Evolutionary conservation across 2,113 vertebrate species (phyloP).

Genomic region (Pomatorhinus ruficollis): DNA sequence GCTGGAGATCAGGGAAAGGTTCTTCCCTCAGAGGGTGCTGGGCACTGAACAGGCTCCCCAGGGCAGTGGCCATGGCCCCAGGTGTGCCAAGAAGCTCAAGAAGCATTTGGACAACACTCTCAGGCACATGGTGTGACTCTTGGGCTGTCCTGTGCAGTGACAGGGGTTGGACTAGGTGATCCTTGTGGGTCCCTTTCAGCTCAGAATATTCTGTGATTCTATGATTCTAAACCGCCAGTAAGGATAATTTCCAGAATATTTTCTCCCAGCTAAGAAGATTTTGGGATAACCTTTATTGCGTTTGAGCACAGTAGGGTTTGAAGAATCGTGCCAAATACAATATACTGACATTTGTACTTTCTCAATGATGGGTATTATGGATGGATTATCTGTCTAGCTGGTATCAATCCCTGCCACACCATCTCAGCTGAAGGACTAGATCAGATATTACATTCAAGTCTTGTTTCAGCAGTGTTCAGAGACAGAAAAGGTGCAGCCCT

Average conservation of each 20-base stretch:
- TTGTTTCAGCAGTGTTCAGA: background rate
- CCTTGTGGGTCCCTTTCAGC: background rate
- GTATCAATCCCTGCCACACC: background rate
- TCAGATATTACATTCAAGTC: background rate
- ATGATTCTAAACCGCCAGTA: background rate
- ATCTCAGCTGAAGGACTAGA: background rate
- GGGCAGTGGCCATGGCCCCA: background rate
- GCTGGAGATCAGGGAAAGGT: background rate
- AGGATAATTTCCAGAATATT: background rate
- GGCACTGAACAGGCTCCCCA: background rate
- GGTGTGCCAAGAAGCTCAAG: background rate
- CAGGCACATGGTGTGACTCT: background rate
- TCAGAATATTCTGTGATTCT: background rate
- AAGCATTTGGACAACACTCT: fast-evolving
- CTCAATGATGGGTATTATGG: background rate
- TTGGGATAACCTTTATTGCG: background rate
- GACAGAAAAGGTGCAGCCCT: background rate
- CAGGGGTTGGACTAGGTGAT: background rate
- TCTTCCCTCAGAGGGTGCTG: background rate
- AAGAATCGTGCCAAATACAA: background rate
- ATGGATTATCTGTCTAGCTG: background rate
- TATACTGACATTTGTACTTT: background rate
- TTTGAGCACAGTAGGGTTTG: background rate
- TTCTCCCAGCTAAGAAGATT: background rate
- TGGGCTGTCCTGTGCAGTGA: background rate